Base-by-base conservation (phyloP, 2,113 vertebrate species). In the Tapirus terrestris region DNA sequence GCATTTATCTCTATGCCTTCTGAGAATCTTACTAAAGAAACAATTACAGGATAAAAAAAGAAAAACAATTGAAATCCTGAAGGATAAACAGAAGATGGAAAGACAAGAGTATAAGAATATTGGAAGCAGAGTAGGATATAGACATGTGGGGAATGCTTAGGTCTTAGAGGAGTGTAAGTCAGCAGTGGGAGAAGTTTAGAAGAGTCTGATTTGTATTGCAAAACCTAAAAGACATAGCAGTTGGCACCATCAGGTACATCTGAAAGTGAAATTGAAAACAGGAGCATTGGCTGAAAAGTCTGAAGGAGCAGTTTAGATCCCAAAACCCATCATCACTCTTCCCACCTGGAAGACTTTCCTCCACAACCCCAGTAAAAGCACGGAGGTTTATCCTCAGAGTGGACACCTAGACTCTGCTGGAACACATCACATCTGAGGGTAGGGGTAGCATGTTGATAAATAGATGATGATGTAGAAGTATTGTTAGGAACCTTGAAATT, bases 11-110 rank as follows among this genome's bases (percentile, higher is more conserved):
- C 36, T 89, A 6, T 45, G 25, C 17, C 29, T 31, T 95, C 60
- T 93, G 31, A 56, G 65, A 91, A 39, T 89, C 58, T 83, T 65
- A 60, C 51, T 65, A 85, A 96, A 85, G 39, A 85, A 80, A 53
- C 14, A 75, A 61, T 29, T 51, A 29, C 61, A 48, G 2, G 29
- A 65, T 81, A 88, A 73, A 80, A 82, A 58, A 65, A 48, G 48
- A 56, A 60, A 48, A 36, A 39, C 5, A 73, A 39, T 53, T 21
- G 61, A 85, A 56, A 82, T 1, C 18, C 36, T 17, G 33, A 92
- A 91, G 75, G 77, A 68, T 43, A 87, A 89, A 96, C 8, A 95
- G 25, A 61, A 93, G 53, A 67, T n/a, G 29, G 68, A 75, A 75
- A 77, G 33, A 82, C 53, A 91, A 48, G 94, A 70, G 20, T 1